phyloP scores from a whole-genome alignment of 2,113 vertebrate genomes.

The Riparia riparia region DNA sequence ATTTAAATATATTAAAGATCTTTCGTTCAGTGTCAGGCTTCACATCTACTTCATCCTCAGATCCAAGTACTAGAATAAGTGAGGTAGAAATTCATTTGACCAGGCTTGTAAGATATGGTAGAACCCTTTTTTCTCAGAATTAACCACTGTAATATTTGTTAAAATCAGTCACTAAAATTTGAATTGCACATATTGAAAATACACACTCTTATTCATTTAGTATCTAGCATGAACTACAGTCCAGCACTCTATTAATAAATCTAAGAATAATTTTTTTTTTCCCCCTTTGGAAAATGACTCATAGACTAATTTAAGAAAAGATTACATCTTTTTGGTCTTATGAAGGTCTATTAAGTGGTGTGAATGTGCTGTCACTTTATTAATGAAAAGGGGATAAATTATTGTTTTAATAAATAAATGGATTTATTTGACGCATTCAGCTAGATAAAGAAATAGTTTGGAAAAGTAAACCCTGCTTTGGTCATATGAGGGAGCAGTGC shows the following conservation, averaged over 20 bases:
- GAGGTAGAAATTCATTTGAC: neutral
- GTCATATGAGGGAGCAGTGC: neutral
- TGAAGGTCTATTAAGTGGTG: neutral
- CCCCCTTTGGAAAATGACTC: neutral
- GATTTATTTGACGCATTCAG: neutral
- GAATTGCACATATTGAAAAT: neutral
- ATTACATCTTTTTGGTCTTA: neutral
- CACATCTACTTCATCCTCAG: neutral
- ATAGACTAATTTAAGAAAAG: fast-evolving
- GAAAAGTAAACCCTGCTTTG: neutral
- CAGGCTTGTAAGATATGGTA: neutral
- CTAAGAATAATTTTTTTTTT: neutral
- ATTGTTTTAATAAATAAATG: neutral
- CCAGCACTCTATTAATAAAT: neutral
- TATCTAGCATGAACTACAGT: neutral
- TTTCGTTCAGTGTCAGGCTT: neutral
- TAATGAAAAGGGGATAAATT: no score
- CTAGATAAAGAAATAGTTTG: neutral
- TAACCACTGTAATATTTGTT: neutral
- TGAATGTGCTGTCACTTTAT: neutral
- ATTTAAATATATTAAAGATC: neutral
- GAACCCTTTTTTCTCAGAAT: neutral
- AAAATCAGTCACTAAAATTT: neutral
- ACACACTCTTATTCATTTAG: neutral
- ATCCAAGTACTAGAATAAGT: neutral